Conservation (phyloP, 2,113 vertebrate species). For the Catagonus wagneri region DNA sequence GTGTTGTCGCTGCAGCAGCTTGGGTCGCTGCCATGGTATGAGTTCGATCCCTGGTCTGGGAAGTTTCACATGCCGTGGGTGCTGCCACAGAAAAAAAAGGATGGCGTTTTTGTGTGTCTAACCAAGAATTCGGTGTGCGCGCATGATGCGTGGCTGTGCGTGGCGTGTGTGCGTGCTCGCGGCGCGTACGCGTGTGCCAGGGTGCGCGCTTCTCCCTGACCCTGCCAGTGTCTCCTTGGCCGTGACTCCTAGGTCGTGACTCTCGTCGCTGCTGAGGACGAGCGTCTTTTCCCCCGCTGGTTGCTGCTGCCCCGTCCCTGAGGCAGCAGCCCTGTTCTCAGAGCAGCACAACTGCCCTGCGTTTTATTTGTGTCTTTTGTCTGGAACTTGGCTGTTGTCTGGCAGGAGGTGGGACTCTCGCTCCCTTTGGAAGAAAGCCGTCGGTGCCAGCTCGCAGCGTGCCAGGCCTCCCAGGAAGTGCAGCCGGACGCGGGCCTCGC, state of each 20-base stretch:
- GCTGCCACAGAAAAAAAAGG: no score
- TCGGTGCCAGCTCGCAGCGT: background rate
- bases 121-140: background rate
- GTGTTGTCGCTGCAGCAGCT: no score
- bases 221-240: background rate
- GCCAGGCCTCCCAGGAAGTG: background rate
- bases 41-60: no score
- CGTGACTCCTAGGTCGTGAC: accelerated
- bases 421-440: background rate
- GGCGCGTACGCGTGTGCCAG: no score
- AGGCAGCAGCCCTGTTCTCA: background rate
- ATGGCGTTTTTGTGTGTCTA: background rate
- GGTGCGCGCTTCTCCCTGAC: background rate
- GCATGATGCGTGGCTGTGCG: background rate
- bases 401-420: accelerated
- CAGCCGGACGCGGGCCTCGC: background rate
- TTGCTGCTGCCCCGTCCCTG: accelerated
- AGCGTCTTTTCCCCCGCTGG: background rate
- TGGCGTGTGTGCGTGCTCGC: background rate
- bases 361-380: no score
- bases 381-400: background rate
- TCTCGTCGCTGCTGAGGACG: background rate
- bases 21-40: no score
- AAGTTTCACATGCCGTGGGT: no score
- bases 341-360: accelerated